Base-by-base conservation (phyloP, 1,140 invertebrate genomes). In the Drosophila ironensis region DNA sequence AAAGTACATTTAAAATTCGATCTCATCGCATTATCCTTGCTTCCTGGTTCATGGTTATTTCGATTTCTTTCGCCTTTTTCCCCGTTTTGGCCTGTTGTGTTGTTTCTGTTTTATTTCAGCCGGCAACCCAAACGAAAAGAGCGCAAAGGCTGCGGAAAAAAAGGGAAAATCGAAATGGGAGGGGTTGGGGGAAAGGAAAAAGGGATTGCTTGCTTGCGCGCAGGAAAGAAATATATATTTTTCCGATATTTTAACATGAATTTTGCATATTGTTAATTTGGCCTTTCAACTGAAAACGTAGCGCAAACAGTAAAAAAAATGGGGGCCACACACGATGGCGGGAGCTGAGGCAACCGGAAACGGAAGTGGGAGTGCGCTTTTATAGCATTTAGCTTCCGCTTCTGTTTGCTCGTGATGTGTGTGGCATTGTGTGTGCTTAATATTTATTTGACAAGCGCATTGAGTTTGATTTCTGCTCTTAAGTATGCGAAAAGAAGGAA, bases 201-300 rank as follows among this genome's bases (percentile, higher is more conserved):
- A 72, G 82, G 73, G 80, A 77, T 84, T 84, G 78, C 78, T 67
- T 57, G 80, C 56, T 37, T 63, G 60, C 42, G 66, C 40, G 54
- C 64, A 78, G 64, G 53, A 84, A 73, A 84, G 80, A 84, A 71
- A 84, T 84, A 84, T 84, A 84, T 84, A 84, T 84, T 84, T 84
- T 84, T 84, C 80, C 80, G 78, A 84, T 86, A 84, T 84, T 86
- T 84, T 84, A 86, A 86, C 78, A 84, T 84, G 80, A 84, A 84
- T 84, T 84, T 84, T 84, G 80, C 80, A 84, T 84, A 84, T 84
- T 84, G 78, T 84, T 84, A 84, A 84, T 84, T 86, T 84, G 71
- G 70, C 78, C 70, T 78, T 84, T 84, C 73, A 84, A 73, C 68
- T 64, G 68, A 72, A 82, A 72, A 51, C 72, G 52, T 37, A 56